phyloP scores from a whole-genome alignment of 2,797 vertebrate genomes.

The Chanos chanos region DNA sequence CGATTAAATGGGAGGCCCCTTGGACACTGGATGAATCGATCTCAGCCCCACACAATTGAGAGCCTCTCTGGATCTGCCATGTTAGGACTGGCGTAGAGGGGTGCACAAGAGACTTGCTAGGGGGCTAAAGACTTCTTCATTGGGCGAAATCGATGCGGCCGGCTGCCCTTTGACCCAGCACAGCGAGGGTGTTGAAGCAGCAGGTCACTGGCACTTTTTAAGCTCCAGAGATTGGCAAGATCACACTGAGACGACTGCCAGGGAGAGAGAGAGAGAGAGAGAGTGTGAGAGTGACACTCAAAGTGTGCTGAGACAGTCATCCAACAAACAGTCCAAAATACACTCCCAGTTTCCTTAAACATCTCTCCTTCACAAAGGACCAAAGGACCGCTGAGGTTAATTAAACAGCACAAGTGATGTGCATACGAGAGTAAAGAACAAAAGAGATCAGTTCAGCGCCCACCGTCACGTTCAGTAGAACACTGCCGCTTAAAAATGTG shows the following conservation, averaged over 20 bases:
- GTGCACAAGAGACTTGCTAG: slow-evolving; percentile 43
- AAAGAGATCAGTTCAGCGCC: too few relatives aligned
- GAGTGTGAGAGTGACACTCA: too few relatives aligned
- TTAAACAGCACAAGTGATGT: too few relatives aligned
- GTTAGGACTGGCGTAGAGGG: slow-evolving; percentile 56
- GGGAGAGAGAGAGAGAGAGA: too few relatives aligned
- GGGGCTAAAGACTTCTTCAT: slow-evolving; percentile 64
- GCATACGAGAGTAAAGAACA: too few relatives aligned
- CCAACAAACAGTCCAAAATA: too few relatives aligned
- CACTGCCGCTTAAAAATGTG: too few relatives aligned
- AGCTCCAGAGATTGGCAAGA: slow-evolving; percentile 59
- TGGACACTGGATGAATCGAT: slow-evolving; percentile 67
- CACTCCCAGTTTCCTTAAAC: too few relatives aligned
- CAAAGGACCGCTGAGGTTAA: too few relatives aligned
- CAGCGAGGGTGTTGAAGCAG: slow-evolving; percentile 51
- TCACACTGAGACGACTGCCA: slow-evolving; percentile 70
- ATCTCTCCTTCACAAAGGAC: too few relatives aligned
- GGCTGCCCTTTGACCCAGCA: slow-evolving; percentile 73
- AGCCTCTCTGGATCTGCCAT: slow-evolving; percentile 49
- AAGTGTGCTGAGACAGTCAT: slow-evolving; percentile 47
- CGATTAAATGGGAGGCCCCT: slow-evolving; percentile 57
- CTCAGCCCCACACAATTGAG: slow-evolving; percentile 58
- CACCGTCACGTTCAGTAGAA: too few relatives aligned
- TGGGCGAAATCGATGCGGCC: slow-evolving; percentile 64
- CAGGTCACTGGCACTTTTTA: slow-evolving; percentile 63